Base-by-base conservation (phyloP, 2,113 vertebrate species). In the Enhydra lutris region DNA sequence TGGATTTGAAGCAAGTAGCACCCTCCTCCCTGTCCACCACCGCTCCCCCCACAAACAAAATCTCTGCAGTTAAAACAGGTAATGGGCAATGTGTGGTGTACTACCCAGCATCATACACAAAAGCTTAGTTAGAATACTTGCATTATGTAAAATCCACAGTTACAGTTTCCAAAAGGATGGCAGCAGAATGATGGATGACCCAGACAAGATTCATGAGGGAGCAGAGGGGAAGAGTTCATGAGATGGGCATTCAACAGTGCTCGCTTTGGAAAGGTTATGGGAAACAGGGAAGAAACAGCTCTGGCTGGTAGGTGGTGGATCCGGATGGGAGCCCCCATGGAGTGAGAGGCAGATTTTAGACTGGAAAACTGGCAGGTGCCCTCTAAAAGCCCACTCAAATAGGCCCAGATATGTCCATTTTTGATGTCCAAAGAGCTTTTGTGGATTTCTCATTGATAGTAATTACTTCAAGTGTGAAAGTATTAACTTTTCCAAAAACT, bases 381-480 rank as follows among this genome's bases (percentile, higher is more conserved):
- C 4, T 80, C 34, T 76, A 11, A 65, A 63, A 93, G 73, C 63
- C 67, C 50, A 34, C 29, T 59, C 76, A 76, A 59, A 47, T 76
- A 39, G 89, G 29, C 11, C 47, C 63, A 63, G 9, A 57, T 81
- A 83, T 1, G 2, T 81, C 78, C 24, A 61, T 87, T 97, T 69
- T 52, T 81, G 42, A 24, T 34, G 55, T 86, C 29, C 24, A 92
- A 23, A 81, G 39, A 86, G 55, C 39, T 71, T n/a, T 47, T 76
- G 80, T 92, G 61, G 85, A 88, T 95, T 85, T 97, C 69, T 73
- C 61, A 52, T 21, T 87, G 59, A 63, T 15, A 61, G 14, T 61
- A 85, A 79, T 96, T 90, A 94, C 65, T 82, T 15, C 78, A 42
- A 87, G n/a, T 47, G 55, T 47, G n/a, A 93, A 45, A 78, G n/a